Evolutionary conservation across 1,140 invertebrate species (phyloP), one percentile per base, ranked within the genome.

Genomic region (Idris sp.): DNA sequence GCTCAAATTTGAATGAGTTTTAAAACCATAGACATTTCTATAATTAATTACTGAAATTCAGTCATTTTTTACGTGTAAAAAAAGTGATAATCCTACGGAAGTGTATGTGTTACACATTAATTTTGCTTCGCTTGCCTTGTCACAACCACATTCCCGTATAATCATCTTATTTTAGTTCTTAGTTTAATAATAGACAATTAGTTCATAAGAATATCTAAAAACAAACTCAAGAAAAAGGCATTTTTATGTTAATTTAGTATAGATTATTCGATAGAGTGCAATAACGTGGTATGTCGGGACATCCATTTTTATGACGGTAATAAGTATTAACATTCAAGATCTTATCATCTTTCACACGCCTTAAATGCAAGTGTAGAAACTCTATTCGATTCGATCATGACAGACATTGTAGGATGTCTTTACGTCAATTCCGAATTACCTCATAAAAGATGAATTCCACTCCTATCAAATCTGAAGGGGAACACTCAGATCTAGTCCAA

Each of bases 371-470:
- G 65, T 46, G 64, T 35, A 54, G 61, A 65, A 72, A 53, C 69
- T 65, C 51, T 44, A 54, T 59, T 67, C 41, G 31, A 18, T 65
- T 54, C 40, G 71, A 67, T 74, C 71, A 49, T 43, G 71, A 30
- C 49, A 64, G 71, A 64, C 59, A 25, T 64, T 38, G 51, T 38
- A 33, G 33, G 43, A 64, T 58, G 22, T 36, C 31, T 48, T 49
- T 51, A 64, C 68, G 68, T 73, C 68, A 73, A 73, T 59, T 49
- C 19, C 58, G 48, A 59, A 74, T 74, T 61, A 48, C 61, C 71
- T 74, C 71, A 53, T 74, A 74, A 74, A 74, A 74, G 46, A 61
- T 33, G 48, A 67, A 67, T 67, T 61, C 41, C 33, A 56, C 56
- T 61, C 48, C 54, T 61, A 36, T 53, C 44, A 48, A 74, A 67